Evolutionary conservation across 2,888 invertebrate genomes (phyloP).

Genomic region (Philonicus albiceps): DNA sequence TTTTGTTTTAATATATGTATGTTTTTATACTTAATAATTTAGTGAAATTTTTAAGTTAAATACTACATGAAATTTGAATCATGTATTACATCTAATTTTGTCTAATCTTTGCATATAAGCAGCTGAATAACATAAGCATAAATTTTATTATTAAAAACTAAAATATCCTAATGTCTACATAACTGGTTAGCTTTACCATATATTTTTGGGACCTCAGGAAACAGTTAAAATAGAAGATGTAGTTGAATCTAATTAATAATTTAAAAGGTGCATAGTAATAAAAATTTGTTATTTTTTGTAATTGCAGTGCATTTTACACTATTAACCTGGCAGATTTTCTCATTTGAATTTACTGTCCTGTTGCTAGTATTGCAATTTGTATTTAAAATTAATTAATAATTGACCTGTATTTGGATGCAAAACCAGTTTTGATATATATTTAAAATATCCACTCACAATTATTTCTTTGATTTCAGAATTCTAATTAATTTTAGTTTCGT

Average conservation of each 20-base stretch:
- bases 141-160: background rate
- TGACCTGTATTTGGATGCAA: no score
- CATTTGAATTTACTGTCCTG: background rate
- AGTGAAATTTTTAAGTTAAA: background rate
- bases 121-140: background rate
- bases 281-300: background rate
- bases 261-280: background rate
- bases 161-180: background rate
- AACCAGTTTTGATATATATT: no score
- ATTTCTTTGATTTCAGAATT: no score
- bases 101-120: background rate
- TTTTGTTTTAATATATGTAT: no score
- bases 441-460: no score
- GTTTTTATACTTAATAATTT: background rate
- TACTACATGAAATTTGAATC: background rate
- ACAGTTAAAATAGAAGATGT: background rate
- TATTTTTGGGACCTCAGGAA: background rate
- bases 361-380: no score
- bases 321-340: background rate
- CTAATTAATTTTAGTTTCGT: background rate
- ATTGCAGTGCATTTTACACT: background rate
- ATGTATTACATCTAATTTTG: background rate
- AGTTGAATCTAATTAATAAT: background rate
- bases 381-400: no score
- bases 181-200: background rate